Conservation (phyloP, 2,888 invertebrate genomes). For the Fabriciana adippe region DNA sequence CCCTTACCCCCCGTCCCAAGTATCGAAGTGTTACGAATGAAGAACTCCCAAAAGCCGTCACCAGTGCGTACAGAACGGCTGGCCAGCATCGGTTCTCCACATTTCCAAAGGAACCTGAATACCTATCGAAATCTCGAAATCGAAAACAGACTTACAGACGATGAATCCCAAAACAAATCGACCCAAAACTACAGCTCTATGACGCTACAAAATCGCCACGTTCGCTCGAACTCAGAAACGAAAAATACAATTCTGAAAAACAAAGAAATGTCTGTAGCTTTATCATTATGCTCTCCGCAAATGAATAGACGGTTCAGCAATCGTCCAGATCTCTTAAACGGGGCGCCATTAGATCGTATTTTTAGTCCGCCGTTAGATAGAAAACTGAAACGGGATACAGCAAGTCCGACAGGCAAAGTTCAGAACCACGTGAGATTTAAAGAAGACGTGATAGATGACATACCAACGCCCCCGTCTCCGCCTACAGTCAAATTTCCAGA, state of each 20-base stretch:
- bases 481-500: conserved; percentile 70
- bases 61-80: conserved; percentile 76
- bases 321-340: conserved; percentile 70
- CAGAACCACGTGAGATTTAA: conserved; percentile 77
- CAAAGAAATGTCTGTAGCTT: conserved; percentile 68
- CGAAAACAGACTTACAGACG: conserved; percentile 66
- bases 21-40: conserved; percentile 82
- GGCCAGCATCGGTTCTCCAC: conserved; percentile 85
- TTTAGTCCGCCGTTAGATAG: conserved; percentile 72
- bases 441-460: conserved; percentile 72
- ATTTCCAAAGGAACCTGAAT: conserved; percentile 83
- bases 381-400: conserved; percentile 60
- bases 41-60: conserved; percentile 72
- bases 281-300: conserved; percentile 81
- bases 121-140: conserved; percentile 83
- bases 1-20: conserved; percentile 87
- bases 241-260: conserved; percentile 76
- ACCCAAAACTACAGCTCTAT: conserved; percentile 68
- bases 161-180: conserved; percentile 58
- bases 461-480: conserved; percentile 75
- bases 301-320: conserved; percentile 77
- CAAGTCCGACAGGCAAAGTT: conserved; percentile 65
- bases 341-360: conserved; percentile 67
- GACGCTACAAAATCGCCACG: conserved; percentile 72
- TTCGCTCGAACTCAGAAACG: conserved; percentile 75